Conservation (phyloP, 2,113 vertebrate genomes). For the Synchiropus splendidus region DNA sequence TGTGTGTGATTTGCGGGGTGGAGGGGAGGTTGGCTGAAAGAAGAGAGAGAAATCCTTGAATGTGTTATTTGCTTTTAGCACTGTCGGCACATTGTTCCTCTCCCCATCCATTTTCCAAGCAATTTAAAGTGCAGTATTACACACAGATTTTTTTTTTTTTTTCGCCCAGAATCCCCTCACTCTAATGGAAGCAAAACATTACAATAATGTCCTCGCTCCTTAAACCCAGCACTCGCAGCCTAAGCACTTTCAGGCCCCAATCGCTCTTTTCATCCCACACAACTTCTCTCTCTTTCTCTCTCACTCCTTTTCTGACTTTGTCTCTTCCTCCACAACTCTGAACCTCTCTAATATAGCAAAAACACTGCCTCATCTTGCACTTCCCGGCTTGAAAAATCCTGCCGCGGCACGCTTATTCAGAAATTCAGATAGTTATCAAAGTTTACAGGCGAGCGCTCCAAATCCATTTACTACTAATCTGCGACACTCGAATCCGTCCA, state of each 20-base stretch:
- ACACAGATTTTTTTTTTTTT: conserved; percentile 57
- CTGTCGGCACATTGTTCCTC: conserved; percentile 67
- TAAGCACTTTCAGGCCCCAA: conserved; percentile 65
- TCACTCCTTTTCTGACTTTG: conserved; percentile 28
- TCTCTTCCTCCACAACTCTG: conserved; percentile 16
- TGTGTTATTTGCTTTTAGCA: conserved; percentile 74
- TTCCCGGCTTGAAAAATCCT: conserved; percentile 20
- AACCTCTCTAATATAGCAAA: not conserved
- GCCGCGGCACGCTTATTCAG: conserved; percentile 15
- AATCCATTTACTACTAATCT: conserved; percentile 57
- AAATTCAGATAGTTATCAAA: conserved; percentile 30
- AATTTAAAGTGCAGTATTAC: conserved; percentile 73
- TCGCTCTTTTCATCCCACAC: conserved; percentile 54
- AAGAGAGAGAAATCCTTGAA: conserved; percentile 57
- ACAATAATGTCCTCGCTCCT: conserved; percentile 69
- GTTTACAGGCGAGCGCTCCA: conserved; percentile 38
- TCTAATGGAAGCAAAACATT: conserved; percentile 76
- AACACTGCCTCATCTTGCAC: conserved; percentile 17
- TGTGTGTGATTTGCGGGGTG: conserved; percentile 8
- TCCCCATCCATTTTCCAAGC: conserved; percentile 72
- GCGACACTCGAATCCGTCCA: conserved; percentile 12
- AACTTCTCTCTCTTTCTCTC: conserved; percentile 17
- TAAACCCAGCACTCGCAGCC: conserved; percentile 64
- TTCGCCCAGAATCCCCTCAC: conserved; percentile 60
- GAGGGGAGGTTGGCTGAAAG: conserved; percentile 18